A percentile compares a stretch with the other conserved stretches of the same genome.
These are phyloP conservation scores for Nebria salina DNA, from an alignment of 2,888 invertebrate species.

Conservation along the genomic window DNA sequence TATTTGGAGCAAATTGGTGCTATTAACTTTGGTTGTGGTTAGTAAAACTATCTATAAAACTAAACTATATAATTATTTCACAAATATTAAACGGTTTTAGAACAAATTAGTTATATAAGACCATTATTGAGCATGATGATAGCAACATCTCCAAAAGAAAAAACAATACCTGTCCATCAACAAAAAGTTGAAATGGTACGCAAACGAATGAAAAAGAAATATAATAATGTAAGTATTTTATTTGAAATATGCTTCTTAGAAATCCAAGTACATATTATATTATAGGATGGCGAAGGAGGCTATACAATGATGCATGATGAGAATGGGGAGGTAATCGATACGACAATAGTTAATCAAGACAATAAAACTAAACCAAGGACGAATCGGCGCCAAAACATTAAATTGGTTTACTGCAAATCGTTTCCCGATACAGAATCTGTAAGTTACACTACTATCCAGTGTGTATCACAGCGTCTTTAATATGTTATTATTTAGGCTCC, in stretches of 20 bases:
- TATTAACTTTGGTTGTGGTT: slow-evolving; percentile 72
- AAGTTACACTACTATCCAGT: slow-evolving; percentile 53
- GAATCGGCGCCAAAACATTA: slow-evolving; percentile 63
- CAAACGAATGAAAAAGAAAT: slow-evolving; percentile 64
- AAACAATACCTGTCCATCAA: slow-evolving; percentile 39
- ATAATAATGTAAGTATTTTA: slow-evolving; percentile 63
- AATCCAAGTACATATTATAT: slow-evolving; percentile 41
- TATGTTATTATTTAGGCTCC: slow-evolving; percentile 67
- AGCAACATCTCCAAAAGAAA: slow-evolving; percentile 51
- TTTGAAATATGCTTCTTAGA: too few species aligned
- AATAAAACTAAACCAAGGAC: slow-evolving; percentile 60
- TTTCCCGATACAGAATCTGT: slow-evolving; percentile 70
- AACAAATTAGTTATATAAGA: slow-evolving; percentile 58
- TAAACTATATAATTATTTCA: not conserved
- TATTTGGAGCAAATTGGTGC: slow-evolving; percentile 71
- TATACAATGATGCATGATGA: slow-evolving; percentile 73
- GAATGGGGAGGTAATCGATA: slow-evolving; percentile 67
- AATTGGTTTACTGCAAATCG: slow-evolving; percentile 69
- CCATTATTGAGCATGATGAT: slow-evolving; percentile 57
- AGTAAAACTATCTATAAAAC: slow-evolving; percentile 52
- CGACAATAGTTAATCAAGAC: slow-evolving; percentile 60
- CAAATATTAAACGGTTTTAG: slow-evolving; percentile 49
- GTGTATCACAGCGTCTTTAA: too few species aligned
- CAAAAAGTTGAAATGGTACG: slow-evolving; percentile 56
- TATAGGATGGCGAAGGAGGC: slow-evolving; percentile 71